These are phyloP conservation scores for Xanthia togata DNA, from an alignment of 2,888 invertebrate species.

Conservation along the genomic window DNA sequence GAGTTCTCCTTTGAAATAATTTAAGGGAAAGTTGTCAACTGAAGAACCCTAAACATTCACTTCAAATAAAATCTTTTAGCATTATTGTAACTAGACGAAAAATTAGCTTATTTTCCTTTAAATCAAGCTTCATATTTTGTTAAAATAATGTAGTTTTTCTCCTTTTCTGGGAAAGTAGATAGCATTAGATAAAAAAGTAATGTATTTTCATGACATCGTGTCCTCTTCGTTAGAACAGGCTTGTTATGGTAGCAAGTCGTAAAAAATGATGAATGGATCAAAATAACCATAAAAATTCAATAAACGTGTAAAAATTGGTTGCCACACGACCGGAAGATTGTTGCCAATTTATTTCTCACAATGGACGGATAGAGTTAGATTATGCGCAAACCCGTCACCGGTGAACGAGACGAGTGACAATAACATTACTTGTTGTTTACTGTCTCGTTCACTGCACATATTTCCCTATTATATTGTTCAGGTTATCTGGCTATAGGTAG, in stretches of 20 bases:
- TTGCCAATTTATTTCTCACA: constrained; percentile 72
- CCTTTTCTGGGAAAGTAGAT: constrained; percentile 5
- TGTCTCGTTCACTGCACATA: constrained; percentile 16
- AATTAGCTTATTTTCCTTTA: constrained; percentile 16
- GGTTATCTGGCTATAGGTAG: background rate
- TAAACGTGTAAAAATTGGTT: constrained; percentile 76
- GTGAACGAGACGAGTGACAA: constrained; percentile 56
- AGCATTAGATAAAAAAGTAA: constrained; percentile 25
- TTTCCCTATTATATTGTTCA: constrained; percentile 29
- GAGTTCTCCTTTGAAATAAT: constrained; percentile 32
- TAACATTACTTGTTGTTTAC: constrained; percentile 56
- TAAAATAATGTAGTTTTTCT: constrained; percentile 13
- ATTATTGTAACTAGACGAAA: constrained; percentile 17
- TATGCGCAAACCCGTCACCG: constrained; percentile 54
- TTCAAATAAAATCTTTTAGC: constrained; percentile 25
- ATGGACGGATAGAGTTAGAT: constrained; percentile 57
- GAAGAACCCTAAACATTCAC: constrained; percentile 12
- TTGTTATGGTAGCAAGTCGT: constrained; percentile 73
- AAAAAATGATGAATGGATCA: constrained; percentile 77
- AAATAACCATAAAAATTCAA: constrained; percentile 81
- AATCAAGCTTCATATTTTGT: constrained; percentile 1
- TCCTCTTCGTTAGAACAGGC: constrained; percentile 64
- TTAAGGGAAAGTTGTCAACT: constrained; percentile 32
- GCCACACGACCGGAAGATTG: constrained; percentile 67
- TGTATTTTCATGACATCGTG: constrained; percentile 43